Evolutionary conservation across 2,888 invertebrate genomes (phyloP).

Genomic region (Schrankia costaestrigalis): DNA sequence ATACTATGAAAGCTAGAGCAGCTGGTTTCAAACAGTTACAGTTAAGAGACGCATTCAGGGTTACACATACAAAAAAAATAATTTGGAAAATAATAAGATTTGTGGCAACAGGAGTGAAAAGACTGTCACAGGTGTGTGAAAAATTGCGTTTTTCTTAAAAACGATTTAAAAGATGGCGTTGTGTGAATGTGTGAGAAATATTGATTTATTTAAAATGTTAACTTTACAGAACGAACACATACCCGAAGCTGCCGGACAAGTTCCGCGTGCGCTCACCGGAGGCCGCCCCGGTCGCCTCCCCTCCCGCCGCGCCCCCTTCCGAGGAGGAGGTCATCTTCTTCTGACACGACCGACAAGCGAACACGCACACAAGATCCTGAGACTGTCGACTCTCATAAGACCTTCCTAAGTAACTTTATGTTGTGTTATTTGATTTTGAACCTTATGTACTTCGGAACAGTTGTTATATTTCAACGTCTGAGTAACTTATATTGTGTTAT

Average conservation of each 20-base stretch:
- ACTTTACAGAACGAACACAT: slow-evolving; percentile 83
- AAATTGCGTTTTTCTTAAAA: too few species aligned
- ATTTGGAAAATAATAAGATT: too few species aligned
- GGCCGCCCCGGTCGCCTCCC: slow-evolving; percentile 16
- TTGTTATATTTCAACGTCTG: too few species aligned
- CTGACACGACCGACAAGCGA: slow-evolving; percentile 73
- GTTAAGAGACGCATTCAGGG: too few species aligned
- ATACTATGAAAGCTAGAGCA: too few species aligned
- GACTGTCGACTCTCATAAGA: slow-evolving; percentile 67
- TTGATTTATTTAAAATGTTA: not conserved
- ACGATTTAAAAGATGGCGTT: not conserved
- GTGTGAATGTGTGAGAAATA: not conserved
- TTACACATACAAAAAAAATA: too few species aligned
- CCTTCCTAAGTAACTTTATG: slow-evolving; percentile 41
- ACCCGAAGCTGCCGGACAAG: slow-evolving; percentile 86
- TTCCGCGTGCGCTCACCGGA: slow-evolving; percentile 83
- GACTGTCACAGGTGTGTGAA: too few species aligned
- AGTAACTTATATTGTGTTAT: too few species aligned
- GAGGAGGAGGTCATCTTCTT: slow-evolving; percentile 86
- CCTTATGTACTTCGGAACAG: too few species aligned
- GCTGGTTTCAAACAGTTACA: not conserved
- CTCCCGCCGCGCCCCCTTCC: slow-evolving; percentile 37
- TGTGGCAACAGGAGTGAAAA: too few species aligned
- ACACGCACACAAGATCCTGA: slow-evolving; percentile 58
- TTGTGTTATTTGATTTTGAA: too few species aligned